Percentiles rank a stretch among this genome's conserved stretches.
Conservation (phyloP, 53 echinoderm and acorn worm genomes). For the Echinometra lucunter region DNA sequence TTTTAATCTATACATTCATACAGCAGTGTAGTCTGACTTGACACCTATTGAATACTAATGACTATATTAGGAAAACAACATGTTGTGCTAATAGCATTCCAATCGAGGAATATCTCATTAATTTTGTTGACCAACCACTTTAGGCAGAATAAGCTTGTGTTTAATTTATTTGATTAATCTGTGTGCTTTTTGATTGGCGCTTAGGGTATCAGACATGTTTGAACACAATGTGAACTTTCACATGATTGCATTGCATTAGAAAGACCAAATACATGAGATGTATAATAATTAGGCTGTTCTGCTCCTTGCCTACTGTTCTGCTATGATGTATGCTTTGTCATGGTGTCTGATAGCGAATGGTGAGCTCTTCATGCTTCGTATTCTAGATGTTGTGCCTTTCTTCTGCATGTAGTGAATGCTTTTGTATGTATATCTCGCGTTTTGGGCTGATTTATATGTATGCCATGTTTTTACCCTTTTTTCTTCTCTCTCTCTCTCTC, state of each 20-base stretch:
- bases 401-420: not conserved
- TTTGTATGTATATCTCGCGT: not conserved
- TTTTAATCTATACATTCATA: not conserved
- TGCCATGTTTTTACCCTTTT: too few relatives aligned
- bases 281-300: not conserved
- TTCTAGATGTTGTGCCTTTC: not conserved
- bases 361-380: not conserved
- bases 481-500: too few relatives aligned
- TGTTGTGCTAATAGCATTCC: not conserved
- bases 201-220: not conserved
- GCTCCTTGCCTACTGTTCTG: not conserved
- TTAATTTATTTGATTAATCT: constrained; percentile 13
- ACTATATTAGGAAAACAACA: not conserved
- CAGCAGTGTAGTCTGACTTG: not conserved
- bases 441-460: not conserved
- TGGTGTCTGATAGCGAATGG: not conserved
- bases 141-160: not conserved
- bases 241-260: not conserved
- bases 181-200: not conserved
- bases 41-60: not conserved
- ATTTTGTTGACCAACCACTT: not conserved
- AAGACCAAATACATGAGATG: not conserved
- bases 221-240: not conserved
- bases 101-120: not conserved
- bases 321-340: not conserved